Conservation (phyloP, 2,797 vertebrate species). For the Sebastes matsubarae region DNA sequence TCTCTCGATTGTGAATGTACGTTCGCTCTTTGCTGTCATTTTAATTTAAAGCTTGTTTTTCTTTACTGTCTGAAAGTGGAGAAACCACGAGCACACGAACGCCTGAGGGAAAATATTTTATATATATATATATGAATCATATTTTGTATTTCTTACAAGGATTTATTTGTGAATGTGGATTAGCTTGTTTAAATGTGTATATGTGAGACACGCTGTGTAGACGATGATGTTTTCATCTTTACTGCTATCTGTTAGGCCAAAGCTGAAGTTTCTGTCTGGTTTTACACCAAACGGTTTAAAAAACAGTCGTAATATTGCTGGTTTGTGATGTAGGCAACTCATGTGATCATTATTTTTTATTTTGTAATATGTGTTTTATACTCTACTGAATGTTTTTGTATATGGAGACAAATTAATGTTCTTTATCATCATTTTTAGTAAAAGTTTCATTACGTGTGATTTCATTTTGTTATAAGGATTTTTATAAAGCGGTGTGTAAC, state of each 20-base stretch:
- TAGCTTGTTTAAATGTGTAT: conserved; percentile 30
- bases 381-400: conserved; percentile 64
- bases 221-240: background rate
- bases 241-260: conserved; percentile 51
- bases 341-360: conserved; percentile 7
- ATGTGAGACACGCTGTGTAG: conserved; percentile 44
- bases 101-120: conserved; percentile 44
- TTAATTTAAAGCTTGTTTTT: conserved; percentile 37
- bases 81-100: conserved; percentile 44
- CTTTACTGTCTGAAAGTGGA: conserved; percentile 6
- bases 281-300: background rate
- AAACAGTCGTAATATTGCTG: conserved; percentile 23
- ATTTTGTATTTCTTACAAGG: conserved; percentile 26
- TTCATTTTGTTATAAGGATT: conserved; percentile 5
- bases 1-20: conserved; percentile 59
- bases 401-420: conserved; percentile 45
- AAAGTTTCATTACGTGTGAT: conserved; percentile 20
- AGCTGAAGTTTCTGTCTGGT: conserved; percentile 16
- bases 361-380: conserved; percentile 70
- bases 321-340: conserved; percentile 44
- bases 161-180: conserved; percentile 36
- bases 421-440: conserved; percentile 33
- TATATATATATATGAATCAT: background rate
- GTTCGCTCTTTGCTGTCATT: conserved; percentile 45
- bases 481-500: background rate